Conservation (phyloP, 2,797 vertebrate species). For the Chrosomus eos region DNA sequence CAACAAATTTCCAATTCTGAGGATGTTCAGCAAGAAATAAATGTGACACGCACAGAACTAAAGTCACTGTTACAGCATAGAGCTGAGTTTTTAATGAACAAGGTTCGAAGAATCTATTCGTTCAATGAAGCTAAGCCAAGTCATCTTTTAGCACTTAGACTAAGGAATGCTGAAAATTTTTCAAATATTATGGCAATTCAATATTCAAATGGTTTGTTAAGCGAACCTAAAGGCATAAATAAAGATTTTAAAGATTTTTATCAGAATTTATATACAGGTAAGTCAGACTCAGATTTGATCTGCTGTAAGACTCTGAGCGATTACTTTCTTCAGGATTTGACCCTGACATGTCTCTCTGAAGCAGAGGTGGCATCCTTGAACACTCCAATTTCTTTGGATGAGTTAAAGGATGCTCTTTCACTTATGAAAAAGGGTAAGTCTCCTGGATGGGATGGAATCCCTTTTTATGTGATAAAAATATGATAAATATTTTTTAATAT, state of each 20-base stretch:
- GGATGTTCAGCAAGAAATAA: no score
- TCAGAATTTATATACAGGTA: background rate
- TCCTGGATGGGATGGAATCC: background rate
- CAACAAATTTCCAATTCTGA: background rate
- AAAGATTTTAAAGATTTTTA: conserved; percentile 7
- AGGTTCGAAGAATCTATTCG: background rate
- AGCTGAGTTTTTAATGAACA: no score
- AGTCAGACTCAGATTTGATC: no score
- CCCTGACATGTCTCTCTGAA: conserved; percentile 3
- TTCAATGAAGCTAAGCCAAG: conserved; percentile 22
- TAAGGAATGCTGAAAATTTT: conserved; percentile 19
- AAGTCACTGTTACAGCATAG: no score
- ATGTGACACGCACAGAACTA: no score
- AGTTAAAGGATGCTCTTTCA: background rate
- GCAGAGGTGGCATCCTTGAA: background rate
- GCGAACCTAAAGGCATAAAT: conserved; percentile 31
- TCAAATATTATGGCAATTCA: conserved; percentile 30
- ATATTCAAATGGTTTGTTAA: background rate
- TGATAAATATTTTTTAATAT: no score
- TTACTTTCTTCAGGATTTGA: background rate
- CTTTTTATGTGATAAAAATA: no score
- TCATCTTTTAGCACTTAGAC: conserved; percentile 18
- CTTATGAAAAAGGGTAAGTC: background rate
- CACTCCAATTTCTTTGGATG: background rate
- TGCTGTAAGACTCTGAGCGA: background rate